Conservation (phyloP, 2,797 vertebrate genomes). For the Tamandua tetradactyla region DNA sequence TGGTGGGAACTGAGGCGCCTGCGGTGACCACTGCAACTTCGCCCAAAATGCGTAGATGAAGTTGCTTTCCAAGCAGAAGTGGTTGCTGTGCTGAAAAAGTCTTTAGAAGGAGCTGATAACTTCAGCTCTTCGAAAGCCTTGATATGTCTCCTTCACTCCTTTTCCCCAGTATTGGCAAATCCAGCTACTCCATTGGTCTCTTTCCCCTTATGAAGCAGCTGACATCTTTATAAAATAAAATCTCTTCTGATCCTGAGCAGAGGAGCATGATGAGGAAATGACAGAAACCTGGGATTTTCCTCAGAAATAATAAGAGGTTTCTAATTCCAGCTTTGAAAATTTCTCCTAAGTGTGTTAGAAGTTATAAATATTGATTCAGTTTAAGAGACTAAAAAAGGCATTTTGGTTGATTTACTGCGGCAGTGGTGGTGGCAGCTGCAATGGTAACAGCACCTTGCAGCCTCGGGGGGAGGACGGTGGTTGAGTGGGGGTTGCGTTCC, state of each 20-base stretch:
- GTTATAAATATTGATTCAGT: conserved; percentile 15
- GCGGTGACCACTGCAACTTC: neutral
- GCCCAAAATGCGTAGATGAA: conserved; percentile 96
- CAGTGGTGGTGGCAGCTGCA: neutral
- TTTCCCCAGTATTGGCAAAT: conserved; percentile 26
- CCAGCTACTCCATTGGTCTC: neutral
- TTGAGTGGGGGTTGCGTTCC: neutral
- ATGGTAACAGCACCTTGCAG: neutral
- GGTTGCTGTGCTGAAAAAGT: conserved; percentile 96
- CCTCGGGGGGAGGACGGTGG: neutral
- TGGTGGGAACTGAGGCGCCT: conserved; percentile 56
- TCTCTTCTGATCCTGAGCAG: neutral
- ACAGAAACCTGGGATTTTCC: neutral
- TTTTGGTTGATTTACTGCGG: conserved; percentile 65
- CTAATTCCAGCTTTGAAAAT: conserved; percentile 48
- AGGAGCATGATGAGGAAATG: neutral
- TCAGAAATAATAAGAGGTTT: conserved; percentile 54
- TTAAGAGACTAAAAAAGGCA: conserved; percentile 32
- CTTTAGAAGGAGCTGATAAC: conserved; percentile 94
- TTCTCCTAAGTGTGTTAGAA: neutral
- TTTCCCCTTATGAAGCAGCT: conserved; percentile 28
- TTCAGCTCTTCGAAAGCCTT: neutral
- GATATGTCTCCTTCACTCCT: neutral
- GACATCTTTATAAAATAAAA: conserved; percentile 10
- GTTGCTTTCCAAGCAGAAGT: conserved; percentile 99